Conservation (phyloP, 2,113 vertebrate species). For the Monopterus albus region DNA sequence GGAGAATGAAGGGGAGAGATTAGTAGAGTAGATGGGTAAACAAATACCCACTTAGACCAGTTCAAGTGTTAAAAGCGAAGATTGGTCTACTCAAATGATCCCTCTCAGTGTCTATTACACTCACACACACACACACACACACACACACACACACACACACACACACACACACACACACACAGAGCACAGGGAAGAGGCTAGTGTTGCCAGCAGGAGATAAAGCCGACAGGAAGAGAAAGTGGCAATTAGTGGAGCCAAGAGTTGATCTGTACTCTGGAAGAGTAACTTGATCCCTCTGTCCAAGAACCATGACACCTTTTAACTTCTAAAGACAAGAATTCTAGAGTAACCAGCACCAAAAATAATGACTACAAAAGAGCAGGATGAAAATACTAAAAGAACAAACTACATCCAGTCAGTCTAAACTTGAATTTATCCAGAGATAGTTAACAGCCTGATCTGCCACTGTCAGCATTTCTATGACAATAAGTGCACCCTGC, state of each 20-base stretch:
- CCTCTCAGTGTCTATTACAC: constrained; percentile 3
- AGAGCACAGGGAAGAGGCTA: neutral
- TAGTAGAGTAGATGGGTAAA: too few relatives aligned
- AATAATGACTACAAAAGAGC: too few relatives aligned
- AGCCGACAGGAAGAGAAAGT: constrained; percentile 44
- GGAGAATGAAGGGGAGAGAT: too few relatives aligned
- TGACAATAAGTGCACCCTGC: neutral
- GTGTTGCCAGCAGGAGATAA: neutral
- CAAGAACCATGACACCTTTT: neutral
- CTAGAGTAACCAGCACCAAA: too few relatives aligned
- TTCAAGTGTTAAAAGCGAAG: neutral
- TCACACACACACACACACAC: neutral
- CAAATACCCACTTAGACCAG: neutral
- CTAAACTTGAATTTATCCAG: neutral
- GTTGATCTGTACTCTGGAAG: neutral
- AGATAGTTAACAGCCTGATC: neutral
- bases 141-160: too few relatives aligned
- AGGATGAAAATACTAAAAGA: too few relatives aligned
- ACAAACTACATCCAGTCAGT: too few relatives aligned
- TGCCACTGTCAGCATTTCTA: neutral
- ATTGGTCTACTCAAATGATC: neutral
- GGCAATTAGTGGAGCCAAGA: constrained; percentile 1
- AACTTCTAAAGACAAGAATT: neutral
- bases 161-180: neutral
- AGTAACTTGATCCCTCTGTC: neutral